Evolutionary conservation across 2,888 invertebrate species (phyloP), one percentile per base, ranked within the genome.

Genomic region (Phytoseiulus persimilis): DNA sequence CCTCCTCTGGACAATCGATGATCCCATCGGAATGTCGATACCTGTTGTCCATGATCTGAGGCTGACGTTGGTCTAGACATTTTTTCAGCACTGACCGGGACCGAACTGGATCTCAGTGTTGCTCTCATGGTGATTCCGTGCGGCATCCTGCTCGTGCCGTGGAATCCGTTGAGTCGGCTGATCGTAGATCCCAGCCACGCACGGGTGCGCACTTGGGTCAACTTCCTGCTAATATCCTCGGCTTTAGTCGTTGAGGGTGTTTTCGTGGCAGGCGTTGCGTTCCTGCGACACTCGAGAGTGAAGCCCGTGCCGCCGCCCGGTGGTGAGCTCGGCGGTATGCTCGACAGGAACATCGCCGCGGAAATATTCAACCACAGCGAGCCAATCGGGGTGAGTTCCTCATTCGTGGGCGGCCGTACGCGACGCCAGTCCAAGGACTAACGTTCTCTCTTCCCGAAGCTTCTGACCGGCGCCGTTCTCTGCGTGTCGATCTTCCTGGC

Each of bases 401-500:
- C 18, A 2, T 14, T 65, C 65, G 65, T 65, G 9, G 1, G 65
- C 18, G 23, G 5, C 65, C 65, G 18, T 65, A 14, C 5, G 9
- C 39, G 39, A 6, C 3, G 65, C 5, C 18, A 18, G 18, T 28
- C 65, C 28, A 2, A 28, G 5, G 65, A 65, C 6, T 11, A 46
- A 6, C 14, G 46, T 14, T 46, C 46, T 11, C 14, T 46, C 39
- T 9, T 11, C 18, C 28, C 65, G 65, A 33, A 87, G 87, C 87
- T 87, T n/a, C 32, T 87, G 33, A 87, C 87, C 32, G 87, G 87
- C 14, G 87, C 87, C 45, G 87, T 45, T 45, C 33, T 87, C 28
- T 87, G 87, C 39, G 87, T 87, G 32, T 87, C 87, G 18, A 87
- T 87, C 39, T 87, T 87, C 33, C 33, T 87, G 32, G 87, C 87